Evolutionary conservation across 1,140 invertebrate genomes (phyloP).

Genomic region (Uloborus diversus): DNA sequence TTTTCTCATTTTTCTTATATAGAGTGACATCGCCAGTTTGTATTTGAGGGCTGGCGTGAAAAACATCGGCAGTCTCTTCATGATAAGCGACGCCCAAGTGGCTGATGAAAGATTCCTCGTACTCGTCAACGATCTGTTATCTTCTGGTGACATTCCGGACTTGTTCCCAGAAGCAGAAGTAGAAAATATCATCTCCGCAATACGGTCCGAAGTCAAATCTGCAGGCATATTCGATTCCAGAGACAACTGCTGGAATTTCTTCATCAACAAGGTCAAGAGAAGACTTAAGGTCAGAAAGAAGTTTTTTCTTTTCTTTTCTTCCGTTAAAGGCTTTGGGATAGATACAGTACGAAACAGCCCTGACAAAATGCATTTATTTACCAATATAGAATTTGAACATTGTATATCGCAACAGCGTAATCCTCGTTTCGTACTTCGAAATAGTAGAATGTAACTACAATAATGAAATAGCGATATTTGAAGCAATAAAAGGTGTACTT

Average conservation of each 20-base stretch:
- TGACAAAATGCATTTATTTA: no score
- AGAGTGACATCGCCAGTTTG: slow-evolving; percentile 83
- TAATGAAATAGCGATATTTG: no score
- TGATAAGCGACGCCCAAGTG: slow-evolving; percentile 97
- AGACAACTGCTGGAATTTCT: slow-evolving; percentile 98
- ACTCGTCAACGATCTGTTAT: slow-evolving; percentile 93
- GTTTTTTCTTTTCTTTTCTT: background rate
- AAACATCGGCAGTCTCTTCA: slow-evolving; percentile 91
- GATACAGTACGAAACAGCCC: no score
- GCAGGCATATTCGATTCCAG: slow-evolving; percentile 83
- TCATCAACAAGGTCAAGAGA: slow-evolving; percentile 91
- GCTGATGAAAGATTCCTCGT: slow-evolving; percentile 95
- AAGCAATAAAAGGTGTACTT: no score
- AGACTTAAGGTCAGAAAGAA: slow-evolving; percentile 79
- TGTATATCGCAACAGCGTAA: no score
- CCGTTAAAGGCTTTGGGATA: no score
- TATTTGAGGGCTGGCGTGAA: slow-evolving; percentile 93
- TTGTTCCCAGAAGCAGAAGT: slow-evolving; percentile 95
- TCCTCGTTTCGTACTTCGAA: no score
- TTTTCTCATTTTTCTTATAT: no score
- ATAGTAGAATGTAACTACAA: no score
- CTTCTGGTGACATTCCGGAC: slow-evolving; percentile 94
- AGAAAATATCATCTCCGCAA: slow-evolving; percentile 91
- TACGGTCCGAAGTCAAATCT: slow-evolving; percentile 87
- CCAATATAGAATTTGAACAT: no score